Base-by-base conservation (phyloP, 2,797 vertebrate genomes). In the Cryptoprocta ferox region DNA sequence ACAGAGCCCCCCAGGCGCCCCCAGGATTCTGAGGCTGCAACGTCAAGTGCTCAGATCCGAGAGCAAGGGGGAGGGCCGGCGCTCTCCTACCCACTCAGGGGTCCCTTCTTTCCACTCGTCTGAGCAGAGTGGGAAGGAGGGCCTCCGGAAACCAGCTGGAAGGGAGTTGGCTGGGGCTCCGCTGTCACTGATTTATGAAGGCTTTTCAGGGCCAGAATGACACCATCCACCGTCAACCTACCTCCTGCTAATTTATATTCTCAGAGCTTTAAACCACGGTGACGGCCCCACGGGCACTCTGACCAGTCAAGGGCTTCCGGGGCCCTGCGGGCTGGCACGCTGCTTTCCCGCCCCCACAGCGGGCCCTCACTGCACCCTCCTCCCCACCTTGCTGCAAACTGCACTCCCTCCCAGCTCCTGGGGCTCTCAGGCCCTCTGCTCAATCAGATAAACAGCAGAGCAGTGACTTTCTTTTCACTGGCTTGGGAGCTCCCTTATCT, bases 121-220 rank as follows among this genome's bases (percentile, higher is more conserved):
- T 70, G 37, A 76, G 59, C 63, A 37, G 63, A 63, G 75, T 1
- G 3, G 50, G 56, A 30, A 59, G 53, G 18, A 14, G 15, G 42
- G 65, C 45, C 84, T 82, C 30, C 5, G 3, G 50, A 75, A 87
- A 66, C 61, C 91, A 82, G 80, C 83, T 9, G 50, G 79, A 68
- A 45, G 48, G 59, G 50, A 32, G 56, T 42, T 45, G 30, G 5
- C 42, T n/a, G 28, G 28, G 85, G 56, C 65, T 70, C 59, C 1
- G 0, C 35, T 37, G 37, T 73, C 75, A 19, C 91, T 80, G 70
- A 88, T 63, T 56, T 30, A 79, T 61, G 71, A 53, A 87, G 66
- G 89, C 3, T 1, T 96, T 90, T 96, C 63, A 39, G 50, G 87
- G 65, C 50, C 95, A 88, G 73, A 66, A 63, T 82, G 94, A 91